Evolutionary conservation across 2,113 vertebrate genomes (phyloP).

Genomic region (Monopterus albus): DNA sequence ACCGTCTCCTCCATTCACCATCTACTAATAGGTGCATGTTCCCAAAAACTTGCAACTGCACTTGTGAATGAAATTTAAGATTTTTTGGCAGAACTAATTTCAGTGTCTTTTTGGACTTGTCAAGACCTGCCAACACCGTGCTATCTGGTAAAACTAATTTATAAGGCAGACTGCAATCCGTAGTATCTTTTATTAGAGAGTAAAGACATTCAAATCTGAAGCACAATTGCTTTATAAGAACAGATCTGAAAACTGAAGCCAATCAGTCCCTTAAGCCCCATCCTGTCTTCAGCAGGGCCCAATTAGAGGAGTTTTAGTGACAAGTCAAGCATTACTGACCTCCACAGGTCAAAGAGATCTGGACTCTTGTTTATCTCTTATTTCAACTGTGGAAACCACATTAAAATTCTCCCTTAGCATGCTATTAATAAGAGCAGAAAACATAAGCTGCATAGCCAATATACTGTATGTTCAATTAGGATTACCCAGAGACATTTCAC

Average conservation of each 20-base stretch:
- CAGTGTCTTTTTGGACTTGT: not conserved
- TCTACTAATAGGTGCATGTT: not conserved
- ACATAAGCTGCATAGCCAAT: conserved; percentile 72
- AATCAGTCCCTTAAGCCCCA: conserved; percentile 58
- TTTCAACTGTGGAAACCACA: conserved; percentile 77
- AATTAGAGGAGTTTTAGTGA: conserved; percentile 80
- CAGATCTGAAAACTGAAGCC: conserved; percentile 66
- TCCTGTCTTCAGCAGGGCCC: conserved; percentile 67
- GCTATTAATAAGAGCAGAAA: conserved; percentile 77
- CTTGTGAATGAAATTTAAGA: too few relatives aligned
- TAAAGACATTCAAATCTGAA: conserved; percentile 45
- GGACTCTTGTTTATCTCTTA: conserved; percentile 75
- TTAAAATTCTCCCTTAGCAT: conserved; percentile 72
- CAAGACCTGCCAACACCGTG: not conserved
- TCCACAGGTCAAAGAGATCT: conserved; percentile 65
- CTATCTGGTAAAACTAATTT: conserved; percentile 10
- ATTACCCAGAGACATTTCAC: conserved; percentile 75
- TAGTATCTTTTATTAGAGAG: conserved; percentile 20
- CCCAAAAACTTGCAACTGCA: too few relatives aligned
- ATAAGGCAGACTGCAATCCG: not conserved
- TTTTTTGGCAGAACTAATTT: too few relatives aligned
- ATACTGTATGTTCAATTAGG: conserved; percentile 79
- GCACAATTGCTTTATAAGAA: conserved; percentile 44
- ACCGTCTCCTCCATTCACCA: conserved; percentile 4
- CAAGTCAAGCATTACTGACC: conserved; percentile 74